Evolutionary conservation across 2,888 invertebrate genomes (phyloP).

Genomic region (Pyrrhia umbra): DNA sequence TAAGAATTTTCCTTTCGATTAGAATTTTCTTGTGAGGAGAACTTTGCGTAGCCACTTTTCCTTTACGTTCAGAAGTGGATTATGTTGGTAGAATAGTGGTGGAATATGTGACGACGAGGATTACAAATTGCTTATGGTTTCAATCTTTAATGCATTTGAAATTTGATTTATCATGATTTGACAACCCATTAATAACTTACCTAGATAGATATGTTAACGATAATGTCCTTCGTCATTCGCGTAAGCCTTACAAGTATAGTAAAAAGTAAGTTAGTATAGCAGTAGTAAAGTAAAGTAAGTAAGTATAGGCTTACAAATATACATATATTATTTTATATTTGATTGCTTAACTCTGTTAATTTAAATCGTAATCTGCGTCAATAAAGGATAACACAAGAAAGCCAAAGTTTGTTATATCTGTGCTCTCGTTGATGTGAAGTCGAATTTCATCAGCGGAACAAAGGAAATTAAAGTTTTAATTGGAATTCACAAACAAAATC

Average conservation of each 20-base stretch:
- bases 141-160: background rate
- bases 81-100: background rate
- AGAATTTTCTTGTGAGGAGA: constrained; percentile 4
- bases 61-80: constrained; percentile 3
- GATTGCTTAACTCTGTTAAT: background rate
- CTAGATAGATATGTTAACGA: too few relatives aligned
- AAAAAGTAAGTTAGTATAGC: too few relatives aligned
- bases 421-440: constrained; percentile 20
- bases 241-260: too few relatives aligned
- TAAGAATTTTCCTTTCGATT: constrained; percentile 9
- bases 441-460: constrained; percentile 48
- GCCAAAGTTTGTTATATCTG: constrained; percentile 11
- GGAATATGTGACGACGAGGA: background rate
- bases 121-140: constrained; percentile 9
- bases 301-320: too few relatives aligned
- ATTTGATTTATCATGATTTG: background rate
- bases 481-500: constrained; percentile 41
- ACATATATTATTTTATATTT: background rate
- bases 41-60: constrained; percentile 10
- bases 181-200: too few relatives aligned
- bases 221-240: too few relatives aligned
- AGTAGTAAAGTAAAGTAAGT: too few relatives aligned
- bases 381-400: constrained; percentile 14
- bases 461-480: constrained; percentile 59
- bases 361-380: background rate